Percentiles rank a stretch among this genome's conserved stretches.
phyloP scores from a whole-genome alignment of 2,113 vertebrate genomes.

The Hippocampus barbouri region DNA sequence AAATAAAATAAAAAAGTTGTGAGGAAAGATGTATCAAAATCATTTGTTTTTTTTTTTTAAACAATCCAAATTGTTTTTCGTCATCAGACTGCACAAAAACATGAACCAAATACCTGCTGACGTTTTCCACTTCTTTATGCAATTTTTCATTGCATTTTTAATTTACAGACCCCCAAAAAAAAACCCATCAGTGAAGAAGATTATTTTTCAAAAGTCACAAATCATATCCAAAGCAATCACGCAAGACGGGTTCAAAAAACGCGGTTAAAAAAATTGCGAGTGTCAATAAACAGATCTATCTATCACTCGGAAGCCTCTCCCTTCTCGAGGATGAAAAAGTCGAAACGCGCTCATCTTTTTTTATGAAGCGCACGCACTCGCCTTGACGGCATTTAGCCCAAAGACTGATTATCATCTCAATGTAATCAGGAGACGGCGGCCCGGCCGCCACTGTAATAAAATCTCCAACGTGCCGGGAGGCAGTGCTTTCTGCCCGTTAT shows the following conservation, averaged over 20 bases:
- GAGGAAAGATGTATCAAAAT: no score
- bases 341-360: conserved; percentile 35
- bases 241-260: conserved; percentile 28
- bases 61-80: no score
- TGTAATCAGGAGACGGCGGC: conserved; percentile 53
- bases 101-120: conserved; percentile 26
- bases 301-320: conserved; percentile 36
- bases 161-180: conserved; percentile 30
- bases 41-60: no score
- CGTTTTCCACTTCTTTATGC: conserved; percentile 36
- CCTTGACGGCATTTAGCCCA: conserved; percentile 31
- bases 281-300: conserved; percentile 44
- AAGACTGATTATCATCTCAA: conserved; percentile 49
- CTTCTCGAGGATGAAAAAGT: conserved; percentile 24
- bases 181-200: conserved; percentile 4
- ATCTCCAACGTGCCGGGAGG: conserved; percentile 55
- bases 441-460: conserved; percentile 59
- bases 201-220: conserved; percentile 34
- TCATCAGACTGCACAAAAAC: conserved; percentile 28
- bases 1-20: no score
- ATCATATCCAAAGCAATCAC: conserved; percentile 37
- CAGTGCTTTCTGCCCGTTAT: conserved; percentile 54
- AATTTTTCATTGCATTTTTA: conserved; percentile 45
- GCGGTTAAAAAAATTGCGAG: conserved; percentile 35
- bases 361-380: conserved; percentile 23